A percentile compares a stretch with the other conserved stretches of the same genome.
Evolutionary conservation across 2,888 invertebrate genomes (phyloP).

Genomic region (Myopa testacea): DNA sequence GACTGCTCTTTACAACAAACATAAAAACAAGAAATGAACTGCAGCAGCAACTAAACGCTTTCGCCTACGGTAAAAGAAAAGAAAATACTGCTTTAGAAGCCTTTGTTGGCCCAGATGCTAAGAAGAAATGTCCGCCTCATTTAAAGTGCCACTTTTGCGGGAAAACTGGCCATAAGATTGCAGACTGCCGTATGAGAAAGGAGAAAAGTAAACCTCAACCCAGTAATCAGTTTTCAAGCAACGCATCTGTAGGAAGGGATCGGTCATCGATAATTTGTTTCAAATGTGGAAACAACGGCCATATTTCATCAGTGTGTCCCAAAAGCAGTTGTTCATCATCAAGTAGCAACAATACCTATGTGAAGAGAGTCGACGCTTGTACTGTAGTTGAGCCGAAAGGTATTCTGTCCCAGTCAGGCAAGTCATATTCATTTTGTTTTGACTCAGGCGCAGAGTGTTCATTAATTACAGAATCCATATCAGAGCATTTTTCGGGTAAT

Average conservation of each 20-base stretch:
- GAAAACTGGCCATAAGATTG: slow-evolving; percentile 33
- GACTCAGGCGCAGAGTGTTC: too few relatives aligned
- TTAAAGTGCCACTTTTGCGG: slow-evolving; percentile 35
- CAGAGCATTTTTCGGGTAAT: neutral
- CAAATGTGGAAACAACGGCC: slow-evolving; percentile 11
- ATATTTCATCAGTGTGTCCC: slow-evolving; percentile 9
- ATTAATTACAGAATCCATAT: neutral
- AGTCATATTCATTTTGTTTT: too few relatives aligned
- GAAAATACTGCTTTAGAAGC: slow-evolving; percentile 18
- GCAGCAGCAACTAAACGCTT: slow-evolving; percentile 35
- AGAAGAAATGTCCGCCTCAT: neutral
- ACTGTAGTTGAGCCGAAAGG: too few relatives aligned
- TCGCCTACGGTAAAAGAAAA: slow-evolving; percentile 40
- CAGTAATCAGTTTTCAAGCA: slow-evolving; percentile 3
- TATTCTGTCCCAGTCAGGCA: too few relatives aligned
- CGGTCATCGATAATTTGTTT: slow-evolving; percentile 2
- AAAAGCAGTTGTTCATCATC: slow-evolving; percentile 8
- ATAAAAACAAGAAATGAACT: slow-evolving; percentile 39
- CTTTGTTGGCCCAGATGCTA: slow-evolving; percentile 1
- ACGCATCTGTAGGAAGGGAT: neutral
- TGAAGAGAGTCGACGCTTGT: too few relatives aligned
- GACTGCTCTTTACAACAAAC: too few relatives aligned
- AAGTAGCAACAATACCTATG: slow-evolving; percentile 8
- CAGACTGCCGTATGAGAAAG: slow-evolving; percentile 33
- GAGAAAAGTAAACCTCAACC: neutral